Evolutionary conservation across 2,888 invertebrate species (phyloP), one percentile per base, ranked within the genome.

Genomic region (Mellilla xanthometata): DNA sequence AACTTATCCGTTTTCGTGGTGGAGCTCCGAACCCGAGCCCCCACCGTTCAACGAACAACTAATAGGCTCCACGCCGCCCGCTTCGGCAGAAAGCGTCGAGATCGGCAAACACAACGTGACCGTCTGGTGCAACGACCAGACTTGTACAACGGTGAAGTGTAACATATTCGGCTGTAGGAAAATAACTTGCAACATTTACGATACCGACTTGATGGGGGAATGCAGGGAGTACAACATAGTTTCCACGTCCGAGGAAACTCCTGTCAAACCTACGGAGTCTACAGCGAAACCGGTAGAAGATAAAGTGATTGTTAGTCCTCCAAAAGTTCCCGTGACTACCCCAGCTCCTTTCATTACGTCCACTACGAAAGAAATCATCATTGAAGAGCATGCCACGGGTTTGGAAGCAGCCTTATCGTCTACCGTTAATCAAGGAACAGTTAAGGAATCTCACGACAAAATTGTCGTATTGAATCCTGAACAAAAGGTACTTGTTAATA

Each of bases 81-180:
- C 58, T 4, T 68, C 70, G 7, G 64, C 66, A 31, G 72, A 76
- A 24, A 63, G 65, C 46, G 65, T 78, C 46, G 76, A 79, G 48
- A 67, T 86, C 15, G 72, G 68, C 3, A 78, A 66, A 35, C 76
- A 71, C 24, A 87, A 84, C 53, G 76, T 88, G 1, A 82, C 84
- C 1, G 76, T 89, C 7, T 82, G 76, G 81, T 90, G 90, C 58
- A 81, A 86, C 61, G 88, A 89, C 27, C 90, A 90, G 63, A 89
- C 78, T 2, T 90, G 90, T 52, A 90, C 81, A 1, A 89, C 84
- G 3, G 79, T 79, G 75, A 82, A 75, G 53, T 89, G 90, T 54
- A 74, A 81, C 46, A 74, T 63, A 42, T 60, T 58, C 9, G 76
- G 76, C 3, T 90, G 90, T 58, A 70, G 57, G 6, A 87, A 86